Evolutionary conservation across 2,888 invertebrate species (phyloP).

Genomic region (Pyrrhosoma nymphula): DNA sequence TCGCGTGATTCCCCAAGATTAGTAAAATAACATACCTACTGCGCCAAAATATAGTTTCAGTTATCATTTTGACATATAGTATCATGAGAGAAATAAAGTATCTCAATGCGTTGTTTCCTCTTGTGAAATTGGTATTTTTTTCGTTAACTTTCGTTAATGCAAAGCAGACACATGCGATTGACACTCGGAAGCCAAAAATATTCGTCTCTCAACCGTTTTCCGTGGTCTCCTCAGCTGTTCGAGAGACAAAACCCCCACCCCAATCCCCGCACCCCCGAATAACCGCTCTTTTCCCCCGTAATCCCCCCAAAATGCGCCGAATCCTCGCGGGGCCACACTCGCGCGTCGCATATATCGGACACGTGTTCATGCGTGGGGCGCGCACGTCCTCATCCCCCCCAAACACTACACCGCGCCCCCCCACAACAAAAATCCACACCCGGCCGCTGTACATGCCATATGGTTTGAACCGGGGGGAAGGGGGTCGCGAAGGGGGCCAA

Average conservation of each 20-base stretch:
- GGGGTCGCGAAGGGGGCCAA: neutral
- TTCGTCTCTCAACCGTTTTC: no score
- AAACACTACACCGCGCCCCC: neutral
- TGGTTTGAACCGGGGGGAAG: neutral
- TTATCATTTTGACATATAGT: no score
- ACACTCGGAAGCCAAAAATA: no score
- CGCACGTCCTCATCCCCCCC: neutral
- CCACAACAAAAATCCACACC: neutral
- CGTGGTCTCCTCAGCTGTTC: neutral
- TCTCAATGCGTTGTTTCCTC: no score
- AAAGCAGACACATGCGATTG: no score
- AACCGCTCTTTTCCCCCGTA: slow-evolving; percentile 17
- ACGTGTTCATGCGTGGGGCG: slow-evolving; percentile 12
- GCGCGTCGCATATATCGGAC: neutral
- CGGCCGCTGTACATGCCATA: slow-evolving; percentile 13
- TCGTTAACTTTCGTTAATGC: no score
- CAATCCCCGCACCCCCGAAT: neutral
- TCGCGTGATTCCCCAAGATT: no score
- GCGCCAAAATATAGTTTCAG: no score
- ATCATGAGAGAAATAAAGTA: no score
- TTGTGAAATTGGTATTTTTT: no score
- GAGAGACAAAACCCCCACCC: neutral
- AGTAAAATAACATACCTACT: no score
- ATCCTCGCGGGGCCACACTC: slow-evolving; percentile 1
- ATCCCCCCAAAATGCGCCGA: neutral